phyloP scores from a whole-genome alignment of 2,888 invertebrate genomes.

The Agrochola lychnidis region DNA sequence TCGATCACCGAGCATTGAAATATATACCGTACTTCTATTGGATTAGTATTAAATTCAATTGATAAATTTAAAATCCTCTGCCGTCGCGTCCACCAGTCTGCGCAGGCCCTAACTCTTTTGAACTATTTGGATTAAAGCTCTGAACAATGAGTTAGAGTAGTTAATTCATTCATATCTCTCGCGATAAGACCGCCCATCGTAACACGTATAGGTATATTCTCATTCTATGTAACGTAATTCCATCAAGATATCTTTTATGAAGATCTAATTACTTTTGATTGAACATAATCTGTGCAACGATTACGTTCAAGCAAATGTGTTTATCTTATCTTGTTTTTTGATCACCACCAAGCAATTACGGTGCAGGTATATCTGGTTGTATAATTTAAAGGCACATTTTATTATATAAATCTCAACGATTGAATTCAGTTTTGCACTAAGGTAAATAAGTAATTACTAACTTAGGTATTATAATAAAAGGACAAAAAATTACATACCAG shows the following conservation, averaged over 20 bases:
- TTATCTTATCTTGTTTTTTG: constrained; percentile 39
- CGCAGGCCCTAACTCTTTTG: neutral
- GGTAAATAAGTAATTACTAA: neutral
- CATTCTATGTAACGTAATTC: neutral
- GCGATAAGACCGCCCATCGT: neutral
- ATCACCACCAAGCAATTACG: constrained; percentile 2
- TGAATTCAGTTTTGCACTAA: neutral
- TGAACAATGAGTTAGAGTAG: neutral
- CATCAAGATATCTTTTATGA: neutral
- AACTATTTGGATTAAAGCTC: neutral
- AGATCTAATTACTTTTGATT: constrained; percentile 16
- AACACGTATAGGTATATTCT: neutral
- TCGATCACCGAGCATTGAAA: too few species aligned
- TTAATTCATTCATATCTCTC: neutral
- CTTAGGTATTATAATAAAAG: neutral
- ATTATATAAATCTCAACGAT: neutral
- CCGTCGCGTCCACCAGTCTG: too few species aligned
- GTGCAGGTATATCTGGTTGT: too few species aligned
- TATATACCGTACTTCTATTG: too few species aligned
- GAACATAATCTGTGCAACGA: constrained; percentile 19
- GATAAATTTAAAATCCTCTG: too few species aligned
- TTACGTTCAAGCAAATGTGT: constrained; percentile 9
- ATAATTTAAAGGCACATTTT: neutral
- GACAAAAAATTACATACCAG: constrained; percentile 74
- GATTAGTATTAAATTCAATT: too few species aligned